phyloP scores from a whole-genome alignment of 1,140 invertebrate species.

The Acromyrmex echinatior region DNA sequence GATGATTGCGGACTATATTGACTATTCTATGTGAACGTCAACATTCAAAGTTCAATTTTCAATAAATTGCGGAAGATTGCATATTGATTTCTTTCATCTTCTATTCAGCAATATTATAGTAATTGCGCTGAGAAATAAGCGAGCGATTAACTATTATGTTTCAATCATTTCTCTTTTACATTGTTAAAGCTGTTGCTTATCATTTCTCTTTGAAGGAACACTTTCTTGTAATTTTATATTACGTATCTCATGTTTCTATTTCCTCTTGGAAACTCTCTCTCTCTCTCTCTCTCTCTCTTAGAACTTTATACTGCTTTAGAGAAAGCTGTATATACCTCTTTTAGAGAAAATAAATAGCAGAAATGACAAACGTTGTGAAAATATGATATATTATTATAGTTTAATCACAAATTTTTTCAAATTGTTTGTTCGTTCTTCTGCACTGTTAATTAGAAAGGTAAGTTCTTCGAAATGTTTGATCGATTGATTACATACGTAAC shows the following conservation, averaged over 20 bases:
- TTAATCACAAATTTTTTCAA: too few species aligned
- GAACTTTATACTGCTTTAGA: too few species aligned
- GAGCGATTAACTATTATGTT: not conserved
- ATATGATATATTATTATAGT: too few species aligned
- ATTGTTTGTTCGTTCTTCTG: too few species aligned
- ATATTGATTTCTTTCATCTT: conserved; percentile 3
- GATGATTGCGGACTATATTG: not conserved
- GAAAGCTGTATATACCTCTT: too few species aligned
- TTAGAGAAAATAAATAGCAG: too few species aligned
- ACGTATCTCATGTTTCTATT: not conserved
- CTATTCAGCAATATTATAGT: not conserved
- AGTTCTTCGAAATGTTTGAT: too few species aligned
- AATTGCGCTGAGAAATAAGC: not conserved
- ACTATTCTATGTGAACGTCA: not conserved
- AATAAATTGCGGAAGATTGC: not conserved
- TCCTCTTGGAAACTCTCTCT: too few species aligned
- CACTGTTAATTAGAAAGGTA: too few species aligned
- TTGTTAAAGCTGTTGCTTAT: not conserved
- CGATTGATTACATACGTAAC: too few species aligned
- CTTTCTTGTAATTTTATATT: not conserved
- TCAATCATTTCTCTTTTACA: not conserved
- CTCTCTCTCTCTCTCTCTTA: too few species aligned
- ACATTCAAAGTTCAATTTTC: not conserved
- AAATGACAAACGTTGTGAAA: too few species aligned
- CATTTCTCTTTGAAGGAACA: not conserved